These are phyloP conservation scores for Neria commutata DNA, from an alignment of 2,888 invertebrate species.

Conservation along the genomic window DNA sequence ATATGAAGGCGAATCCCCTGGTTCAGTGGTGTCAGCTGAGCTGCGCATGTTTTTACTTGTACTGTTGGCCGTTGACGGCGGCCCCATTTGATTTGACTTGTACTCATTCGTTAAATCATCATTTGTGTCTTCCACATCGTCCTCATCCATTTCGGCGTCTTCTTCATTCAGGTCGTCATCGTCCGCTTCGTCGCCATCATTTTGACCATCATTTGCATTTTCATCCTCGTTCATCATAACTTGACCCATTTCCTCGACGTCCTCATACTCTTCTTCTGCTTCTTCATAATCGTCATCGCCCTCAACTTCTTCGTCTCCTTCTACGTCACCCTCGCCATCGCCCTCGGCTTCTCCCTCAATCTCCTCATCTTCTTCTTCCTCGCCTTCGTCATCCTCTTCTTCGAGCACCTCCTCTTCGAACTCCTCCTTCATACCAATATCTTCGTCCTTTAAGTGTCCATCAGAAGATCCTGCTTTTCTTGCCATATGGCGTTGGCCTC, in stretches of 20 bases:
- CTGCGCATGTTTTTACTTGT: conserved; percentile 12
- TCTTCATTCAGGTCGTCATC: conserved; percentile 12
- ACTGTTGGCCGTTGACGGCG: conserved; percentile 25
- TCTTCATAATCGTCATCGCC: background rate
- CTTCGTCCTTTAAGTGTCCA: conserved; percentile 24
- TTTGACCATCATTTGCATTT: background rate
- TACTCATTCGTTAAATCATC: conserved; percentile 33
- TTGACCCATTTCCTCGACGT: conserved; percentile 8
- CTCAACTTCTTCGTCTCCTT: background rate
- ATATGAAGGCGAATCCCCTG: conserved; percentile 11
- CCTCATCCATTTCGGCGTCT: conserved; percentile 33
- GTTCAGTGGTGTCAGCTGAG: conserved; percentile 28
- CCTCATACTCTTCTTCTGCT: conserved; percentile 27
- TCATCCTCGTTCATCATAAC: conserved; percentile 37
- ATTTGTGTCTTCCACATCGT: conserved; percentile 30
- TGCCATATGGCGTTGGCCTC: conserved; percentile 12
- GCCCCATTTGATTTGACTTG: conserved; percentile 32
- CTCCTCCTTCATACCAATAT: conserved; percentile 14
- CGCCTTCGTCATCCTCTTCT: conserved; percentile 36
- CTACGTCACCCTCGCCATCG: conserved; percentile 26
- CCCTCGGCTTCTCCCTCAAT: conserved; percentile 36
- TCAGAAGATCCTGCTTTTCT: too few species aligned
- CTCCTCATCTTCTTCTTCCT: conserved; percentile 35
- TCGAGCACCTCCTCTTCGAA: conserved; percentile 31
- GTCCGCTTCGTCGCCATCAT: conserved; percentile 1